Evolutionary conservation across 2,888 invertebrate genomes (phyloP), one percentile per base, ranked within the genome.

Genomic region (Epirrhoe alternata): DNA sequence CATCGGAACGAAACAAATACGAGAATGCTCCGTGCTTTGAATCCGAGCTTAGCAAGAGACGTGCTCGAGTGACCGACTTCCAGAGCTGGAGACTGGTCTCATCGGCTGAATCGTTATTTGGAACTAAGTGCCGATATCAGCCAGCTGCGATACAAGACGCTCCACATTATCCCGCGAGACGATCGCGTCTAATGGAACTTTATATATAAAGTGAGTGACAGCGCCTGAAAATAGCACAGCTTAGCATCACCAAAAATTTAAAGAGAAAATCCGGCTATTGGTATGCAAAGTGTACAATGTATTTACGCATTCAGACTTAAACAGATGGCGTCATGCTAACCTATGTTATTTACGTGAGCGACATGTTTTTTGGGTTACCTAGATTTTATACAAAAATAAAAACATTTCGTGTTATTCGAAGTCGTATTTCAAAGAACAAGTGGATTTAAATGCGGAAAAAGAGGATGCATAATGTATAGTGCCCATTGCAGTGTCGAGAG

Each of bases 51-150:
- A 77, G 71, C 68, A 69, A 72, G 75, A 73, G 75, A 81, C 78
- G 81, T 81, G 82, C 77, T 79, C 77, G 79, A 79, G 77, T 82
- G 80, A 80, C 79, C 78, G 81, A 83, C 72, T 80, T 84, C 76
- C 66, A 66, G 64, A 70, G 72, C 68, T 68, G 73, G n/a, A n/a
- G n/a, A n/a, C n/a, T n/a, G n/a, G 73, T 72, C 73, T 74, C 77
- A 78, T 77, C 74, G 73, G 74, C 73, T 74, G 68, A 74, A 69
- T 73, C 75, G 74, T 72, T 76, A 76, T 81, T 79, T 73, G 75
- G 74, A 83, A 78, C 80, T 81, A 83, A 81, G 78, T 80, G 79
- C 75, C 76, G 75, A 70, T 75, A 77, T 75, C 72, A 74, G 71
- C 71, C 77, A 82, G 75, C 78, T 82, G 83, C 70, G 79, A 64